Base-by-base conservation (phyloP, 2,888 invertebrate genomes). In the Liopterus haemorrhoidalis region DNA sequence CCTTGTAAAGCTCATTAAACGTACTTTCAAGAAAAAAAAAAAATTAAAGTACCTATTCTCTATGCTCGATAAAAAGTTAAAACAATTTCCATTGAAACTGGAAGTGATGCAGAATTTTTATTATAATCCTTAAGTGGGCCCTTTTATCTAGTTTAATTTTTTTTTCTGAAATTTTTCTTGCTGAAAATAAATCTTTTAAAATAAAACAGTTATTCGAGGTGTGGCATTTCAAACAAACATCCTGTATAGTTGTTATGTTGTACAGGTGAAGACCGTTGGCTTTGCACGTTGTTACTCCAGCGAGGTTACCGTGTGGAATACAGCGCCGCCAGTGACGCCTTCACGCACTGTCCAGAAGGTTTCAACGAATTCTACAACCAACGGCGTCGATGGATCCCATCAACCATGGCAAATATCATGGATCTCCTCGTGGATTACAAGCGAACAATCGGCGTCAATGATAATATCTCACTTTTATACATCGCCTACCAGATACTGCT, bases 331-430 rank as follows among this genome's bases (percentile, higher is more conserved):
- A 89, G 92, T 0, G 95, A 95, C 62, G 89, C 95, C 1, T 88
- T 86, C 68, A 96, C 95, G 1, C 93, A 93, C 64, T 89, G 92
- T 19, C 95, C 95, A 0, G 94, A 95, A 70, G 78, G 77, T 12
- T 95, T 95, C 66, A 81, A 82, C 53, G 94, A 94, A 66, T 95
- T 96, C 70, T 96, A 83, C 69, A 91, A 92, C 67, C 95, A 95
- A 66, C 78, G 95, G 9, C 78, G 95, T 9, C 79, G 95, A 25
- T 96, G 95, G 95, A 90, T 93, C 49, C 94, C 95, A 1, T 95
- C 95, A 1, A 96, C 95, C 0, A 86, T 93, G 66, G 94, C 93
- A 21, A 96, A 96, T 64, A 92, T 95, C 56, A 73, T 93, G 54
- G 95, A 96, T 67, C 73, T 96, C 46, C 71, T 93, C 0, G 73